Conservation (phyloP, 1,140 invertebrate species). For the Acromyrmex charruanus region DNA sequence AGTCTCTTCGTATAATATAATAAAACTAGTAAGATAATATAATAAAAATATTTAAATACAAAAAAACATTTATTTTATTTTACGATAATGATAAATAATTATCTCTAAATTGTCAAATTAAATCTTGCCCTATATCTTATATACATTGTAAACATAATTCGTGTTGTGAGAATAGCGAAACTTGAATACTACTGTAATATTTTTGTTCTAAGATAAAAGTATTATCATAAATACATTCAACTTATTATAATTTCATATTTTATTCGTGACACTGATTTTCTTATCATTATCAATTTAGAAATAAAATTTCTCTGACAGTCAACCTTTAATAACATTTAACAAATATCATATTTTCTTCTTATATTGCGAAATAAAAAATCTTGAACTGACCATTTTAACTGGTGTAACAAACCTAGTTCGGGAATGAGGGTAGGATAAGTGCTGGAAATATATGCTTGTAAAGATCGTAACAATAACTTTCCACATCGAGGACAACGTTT, state of each 20-base stretch:
- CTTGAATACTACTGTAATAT: not conserved
- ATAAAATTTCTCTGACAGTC: slow-evolving; percentile 4
- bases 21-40: not conserved
- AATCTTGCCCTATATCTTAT: slow-evolving; percentile 21
- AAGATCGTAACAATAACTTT: slow-evolving; percentile 63
- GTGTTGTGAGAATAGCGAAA: not conserved
- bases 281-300: not conserved
- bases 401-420: slow-evolving; percentile 60
- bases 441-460: slow-evolving; percentile 45
- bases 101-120: slow-evolving; percentile 8
- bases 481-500: slow-evolving; percentile 75
- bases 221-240: not conserved
- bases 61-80: slow-evolving; percentile 28
- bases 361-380: slow-evolving; percentile 76
- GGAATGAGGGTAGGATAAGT: slow-evolving; percentile 66
- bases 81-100: not conserved
- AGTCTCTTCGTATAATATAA: not conserved
- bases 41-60: slow-evolving; percentile 19
- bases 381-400: slow-evolving; percentile 73
- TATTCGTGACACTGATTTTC: slow-evolving; percentile 6
- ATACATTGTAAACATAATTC: not conserved
- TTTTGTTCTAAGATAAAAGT: not conserved
- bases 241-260: slow-evolving; percentile 27
- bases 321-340: slow-evolving; percentile 26
- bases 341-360: slow-evolving; percentile 61